Base-by-base conservation (phyloP, 2,797 vertebrate genomes). In the Triplophysa bombifrons region DNA sequence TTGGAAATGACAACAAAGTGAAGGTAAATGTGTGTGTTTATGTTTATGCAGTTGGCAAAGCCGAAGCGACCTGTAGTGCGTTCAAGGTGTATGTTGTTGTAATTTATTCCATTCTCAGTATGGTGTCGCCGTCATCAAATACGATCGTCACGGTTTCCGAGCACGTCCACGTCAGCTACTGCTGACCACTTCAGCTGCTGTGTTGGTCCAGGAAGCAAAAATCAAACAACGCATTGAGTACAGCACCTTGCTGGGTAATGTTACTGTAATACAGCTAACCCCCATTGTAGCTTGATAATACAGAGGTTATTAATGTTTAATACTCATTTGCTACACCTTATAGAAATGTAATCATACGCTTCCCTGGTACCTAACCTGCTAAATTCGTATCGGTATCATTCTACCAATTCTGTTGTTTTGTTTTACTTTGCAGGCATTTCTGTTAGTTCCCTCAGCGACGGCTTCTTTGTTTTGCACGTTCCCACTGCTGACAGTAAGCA, bases 151-250 rank as follows among this genome's bases (percentile, higher is more conserved):
- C 76, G 98, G 98, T 46, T 99, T 96, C 90, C 97, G 96, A 72
- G 92, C 97, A 0, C 91, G 97, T 10, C 83, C 94, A 0, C 95
- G 98, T 81, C 98, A 99, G 90, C 93, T 99, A 81, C 92, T 99
- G 27, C 95, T 99, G 51, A 95, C 95, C 0, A 92, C 93, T 81
- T 93, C 76, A 0, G 94, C 94, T 0, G 94, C 92, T 30, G 72
- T 97, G 86, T 88, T 99, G 0, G 93, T 93, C 11, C 95, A 96
- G 85, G 96, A 95, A 3, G 93, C 96, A 89, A 98, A 96, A 89
- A 90, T 98, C 88, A 99, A 99, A 82, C 98, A 99, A 85, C 94
- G 92, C 46, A 95, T 99, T 0, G 95, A 99, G 87, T 97, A 99
- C 0, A 2, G 87, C 64, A 90, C 95, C 34, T 91, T 99, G 85